Base-by-base conservation (phyloP, 2,888 invertebrate genomes). In the Eustalomyia histrio region DNA sequence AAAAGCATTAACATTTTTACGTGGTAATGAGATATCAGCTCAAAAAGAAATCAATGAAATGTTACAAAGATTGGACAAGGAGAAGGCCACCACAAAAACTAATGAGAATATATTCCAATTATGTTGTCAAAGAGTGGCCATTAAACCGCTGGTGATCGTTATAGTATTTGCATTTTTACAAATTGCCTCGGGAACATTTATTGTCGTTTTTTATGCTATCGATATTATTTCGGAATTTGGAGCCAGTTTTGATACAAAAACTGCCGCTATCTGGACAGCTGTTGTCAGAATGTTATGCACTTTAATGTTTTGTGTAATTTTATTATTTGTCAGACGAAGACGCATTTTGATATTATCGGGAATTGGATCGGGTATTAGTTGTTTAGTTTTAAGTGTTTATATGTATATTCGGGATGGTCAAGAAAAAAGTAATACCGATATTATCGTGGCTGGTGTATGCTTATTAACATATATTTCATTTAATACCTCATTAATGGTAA, bases 161-260 rank as follows among this genome's bases (percentile, higher is more conserved):
- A 94, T 94, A 86, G 91, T 93, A 0, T 95, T 95, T 90, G 94
- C 94, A 87, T 89, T 94, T 84, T 91, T 95, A 81, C 95, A 95
- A 88, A 94, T 95, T 83, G 90, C 94, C 52, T 94, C 95, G 5
- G 95, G 95, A 63, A 95, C 95, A 17, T 95, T 94, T 86, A 92
- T 95, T 14, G 93, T 95, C 73, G 94, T 95, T 72, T 95, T 95
- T 90, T 95, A 95, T 87, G 95, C 95, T 0, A 94, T 95, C 0
- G 94, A 95, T 85, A 94, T 95, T 74, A 92, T 95, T 9, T 90
- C 92, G 8, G 93, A 93, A 74, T 89, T 91, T 57, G 92, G 92
- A 4, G 88, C 92, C 9, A 91, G 92, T 83, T 86, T 90, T 39
- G 86, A 90, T 64, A 91, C 91, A 57, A 92, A 92, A 79, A 86